These are phyloP conservation scores for Anguilla obscura DNA, from an alignment of 2,797 vertebrate genomes.

Conservation along the genomic window DNA sequence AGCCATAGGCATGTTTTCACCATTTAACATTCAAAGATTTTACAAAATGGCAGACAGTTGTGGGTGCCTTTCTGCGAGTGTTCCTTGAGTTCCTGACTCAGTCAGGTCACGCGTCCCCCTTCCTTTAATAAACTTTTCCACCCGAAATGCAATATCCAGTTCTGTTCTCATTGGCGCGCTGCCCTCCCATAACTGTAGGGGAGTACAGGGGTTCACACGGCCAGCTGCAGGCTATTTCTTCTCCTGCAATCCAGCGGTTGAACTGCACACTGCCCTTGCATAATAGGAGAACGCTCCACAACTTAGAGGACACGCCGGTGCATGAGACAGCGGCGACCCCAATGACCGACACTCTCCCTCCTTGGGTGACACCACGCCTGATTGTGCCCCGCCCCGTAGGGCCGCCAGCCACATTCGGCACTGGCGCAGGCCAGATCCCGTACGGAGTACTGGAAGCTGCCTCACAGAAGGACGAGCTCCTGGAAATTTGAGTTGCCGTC, in stretches of 20 bases:
- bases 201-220: not conserved
- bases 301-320: too few relatives aligned
- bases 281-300: too few relatives aligned
- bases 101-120: not conserved
- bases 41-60: not conserved
- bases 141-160: not conserved
- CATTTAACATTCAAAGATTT: not conserved
- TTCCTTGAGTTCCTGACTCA: too few relatives aligned
- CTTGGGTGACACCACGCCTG: not conserved
- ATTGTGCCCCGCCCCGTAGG: not conserved
- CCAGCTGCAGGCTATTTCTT: not conserved
- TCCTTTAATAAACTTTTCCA: not conserved
- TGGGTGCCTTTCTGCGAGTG: too few relatives aligned
- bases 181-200: not conserved
- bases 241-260: not conserved
- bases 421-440: not conserved
- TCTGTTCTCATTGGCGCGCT: not conserved
- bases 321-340: not conserved
- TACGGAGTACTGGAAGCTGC: not conserved
- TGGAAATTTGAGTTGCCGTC: not conserved
- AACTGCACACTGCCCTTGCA: not conserved
- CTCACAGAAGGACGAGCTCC: not conserved
- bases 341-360: not conserved
- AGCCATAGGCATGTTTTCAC: too few relatives aligned
- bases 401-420: not conserved